Conservation (phyloP, 2,888 invertebrate species). For the Nebria brevicollis region DNA sequence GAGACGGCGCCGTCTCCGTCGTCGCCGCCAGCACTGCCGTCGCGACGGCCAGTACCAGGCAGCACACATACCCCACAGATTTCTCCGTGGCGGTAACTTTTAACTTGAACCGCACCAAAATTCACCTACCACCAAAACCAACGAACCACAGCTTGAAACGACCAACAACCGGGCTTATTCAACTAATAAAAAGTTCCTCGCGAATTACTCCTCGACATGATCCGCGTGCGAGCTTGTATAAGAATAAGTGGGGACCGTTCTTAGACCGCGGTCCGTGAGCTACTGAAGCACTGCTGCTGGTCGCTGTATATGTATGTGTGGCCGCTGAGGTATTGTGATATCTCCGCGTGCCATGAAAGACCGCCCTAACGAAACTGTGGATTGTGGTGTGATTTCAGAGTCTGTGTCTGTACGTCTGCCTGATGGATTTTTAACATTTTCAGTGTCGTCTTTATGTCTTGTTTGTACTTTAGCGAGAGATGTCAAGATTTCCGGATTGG, state of each 20-base stretch:
- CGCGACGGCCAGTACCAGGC: slow-evolving; percentile 42
- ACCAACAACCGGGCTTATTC: neutral
- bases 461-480: neutral
- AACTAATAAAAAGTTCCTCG: neutral
- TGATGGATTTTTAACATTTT: neutral
- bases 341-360: neutral
- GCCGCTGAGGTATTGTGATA: neutral
- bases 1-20: slow-evolving; percentile 34
- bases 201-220: neutral
- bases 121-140: slow-evolving; percentile 2
- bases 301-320: slow-evolving; percentile 13
- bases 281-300: slow-evolving; percentile 10
- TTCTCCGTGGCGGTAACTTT: slow-evolving; percentile 29
- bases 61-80: slow-evolving; percentile 19
- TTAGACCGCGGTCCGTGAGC: slow-evolving; percentile 15
- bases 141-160: neutral
- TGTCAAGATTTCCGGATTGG: neutral
- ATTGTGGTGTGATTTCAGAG: neutral
- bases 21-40: slow-evolving; percentile 22
- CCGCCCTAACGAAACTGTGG: neutral
- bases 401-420: neutral
- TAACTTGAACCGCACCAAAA: slow-evolving; percentile 12
- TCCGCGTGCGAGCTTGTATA: slow-evolving; percentile 11
- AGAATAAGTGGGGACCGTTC: slow-evolving; percentile 5
- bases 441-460: neutral